Evolutionary conservation across 2,888 invertebrate genomes (phyloP).

Genomic region (Pantelozetes paolii): DNA sequence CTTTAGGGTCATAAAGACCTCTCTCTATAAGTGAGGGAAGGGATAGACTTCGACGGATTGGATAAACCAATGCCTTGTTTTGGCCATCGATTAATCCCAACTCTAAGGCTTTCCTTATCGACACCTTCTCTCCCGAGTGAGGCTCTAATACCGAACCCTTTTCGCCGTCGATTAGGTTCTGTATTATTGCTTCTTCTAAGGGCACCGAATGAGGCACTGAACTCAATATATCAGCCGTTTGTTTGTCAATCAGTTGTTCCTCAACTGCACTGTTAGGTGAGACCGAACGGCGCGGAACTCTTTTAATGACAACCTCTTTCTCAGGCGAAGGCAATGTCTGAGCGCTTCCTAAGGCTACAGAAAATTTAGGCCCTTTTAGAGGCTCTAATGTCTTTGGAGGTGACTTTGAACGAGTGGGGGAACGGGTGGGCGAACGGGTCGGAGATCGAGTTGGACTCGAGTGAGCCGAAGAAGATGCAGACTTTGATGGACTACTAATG

Average conservation of each 20-base stretch:
- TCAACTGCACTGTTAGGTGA: conserved; percentile 70
- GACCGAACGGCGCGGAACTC: conserved; percentile 70
- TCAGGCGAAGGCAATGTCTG: conserved; percentile 60
- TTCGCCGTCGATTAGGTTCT: conserved; percentile 66
- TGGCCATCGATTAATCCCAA: conserved; percentile 74
- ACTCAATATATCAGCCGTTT: conserved; percentile 62
- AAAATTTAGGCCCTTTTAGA: conserved; percentile 63
- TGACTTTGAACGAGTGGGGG: neutral
- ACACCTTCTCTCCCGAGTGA: conserved; percentile 70
- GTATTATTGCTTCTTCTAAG: conserved; percentile 69
- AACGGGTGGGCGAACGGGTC: neutral
- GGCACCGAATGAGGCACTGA: conserved; percentile 61
- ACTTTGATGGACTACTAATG: neutral
- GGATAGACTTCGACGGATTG: conserved; percentile 72
- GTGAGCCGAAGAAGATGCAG: neutral
- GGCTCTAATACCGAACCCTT: conserved; percentile 77
- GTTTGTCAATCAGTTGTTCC: conserved; percentile 70
- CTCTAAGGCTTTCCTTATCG: conserved; percentile 75
- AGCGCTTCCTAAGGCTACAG: conserved; percentile 62
- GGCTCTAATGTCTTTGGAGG: conserved; percentile 6
- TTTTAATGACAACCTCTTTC: conserved; percentile 66
- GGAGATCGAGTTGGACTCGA: conserved; percentile 6
- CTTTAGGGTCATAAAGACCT: conserved; percentile 71
- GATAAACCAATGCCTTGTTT: conserved; percentile 67
- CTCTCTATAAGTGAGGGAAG: conserved; percentile 78